Conservation (phyloP, 2,888 invertebrate genomes). For the Camponotus fellah region DNA sequence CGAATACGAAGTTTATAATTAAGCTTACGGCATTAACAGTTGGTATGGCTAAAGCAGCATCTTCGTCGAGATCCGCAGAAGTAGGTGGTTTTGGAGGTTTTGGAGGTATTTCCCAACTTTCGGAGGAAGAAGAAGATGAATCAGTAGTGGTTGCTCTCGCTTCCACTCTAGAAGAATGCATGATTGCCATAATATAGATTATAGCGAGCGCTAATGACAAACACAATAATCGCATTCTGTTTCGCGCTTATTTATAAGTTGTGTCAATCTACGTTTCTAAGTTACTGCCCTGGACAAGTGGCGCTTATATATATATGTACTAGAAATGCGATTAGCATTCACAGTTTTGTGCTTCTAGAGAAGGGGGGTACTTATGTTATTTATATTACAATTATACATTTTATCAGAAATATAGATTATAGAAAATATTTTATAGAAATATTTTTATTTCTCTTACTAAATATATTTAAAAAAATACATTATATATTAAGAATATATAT, state of each 20-base stretch:
- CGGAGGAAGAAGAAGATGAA: background rate
- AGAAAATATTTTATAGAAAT: background rate
- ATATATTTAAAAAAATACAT: background rate
- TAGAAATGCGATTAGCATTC: background rate
- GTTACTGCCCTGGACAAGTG: background rate
- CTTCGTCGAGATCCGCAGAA: background rate
- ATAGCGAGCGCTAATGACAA: background rate
- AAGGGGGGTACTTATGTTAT: background rate
- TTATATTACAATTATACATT: slow-evolving; percentile 6
- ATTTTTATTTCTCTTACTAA: background rate
- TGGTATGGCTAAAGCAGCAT: background rate
- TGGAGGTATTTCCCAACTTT: background rate
- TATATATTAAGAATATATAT: background rate
- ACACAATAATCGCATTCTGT: background rate
- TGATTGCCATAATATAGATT: background rate
- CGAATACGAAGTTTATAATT: background rate
- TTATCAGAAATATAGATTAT: background rate
- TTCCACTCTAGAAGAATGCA: background rate
- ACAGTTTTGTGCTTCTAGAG: background rate
- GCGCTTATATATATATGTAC: background rate
- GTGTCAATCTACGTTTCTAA: background rate
- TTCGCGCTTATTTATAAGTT: background rate
- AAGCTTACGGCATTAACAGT: background rate
- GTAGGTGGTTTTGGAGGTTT: background rate
- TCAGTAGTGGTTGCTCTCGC: background rate